Evolutionary conservation across 2,797 vertebrate species (phyloP).

Genomic region (Eospalax fontanierii): DNA sequence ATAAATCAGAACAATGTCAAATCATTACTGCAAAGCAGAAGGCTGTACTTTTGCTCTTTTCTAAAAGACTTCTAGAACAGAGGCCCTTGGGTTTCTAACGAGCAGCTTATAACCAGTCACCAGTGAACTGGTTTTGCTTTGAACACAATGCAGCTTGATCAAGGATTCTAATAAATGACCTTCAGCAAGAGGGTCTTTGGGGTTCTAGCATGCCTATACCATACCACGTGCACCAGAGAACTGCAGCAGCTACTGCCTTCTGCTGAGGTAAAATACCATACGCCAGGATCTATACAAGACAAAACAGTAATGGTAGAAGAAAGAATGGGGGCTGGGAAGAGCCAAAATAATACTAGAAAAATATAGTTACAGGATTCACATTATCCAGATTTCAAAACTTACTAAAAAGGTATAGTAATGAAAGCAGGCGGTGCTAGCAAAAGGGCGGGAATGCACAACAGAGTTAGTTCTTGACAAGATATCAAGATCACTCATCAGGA

Average conservation of each 20-base stretch:
- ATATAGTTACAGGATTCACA: neutral
- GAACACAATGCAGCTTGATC: neutral
- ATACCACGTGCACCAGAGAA: neutral
- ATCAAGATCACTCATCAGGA: neutral
- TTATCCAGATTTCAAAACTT: neutral
- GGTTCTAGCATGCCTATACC: neutral
- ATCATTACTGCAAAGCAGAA: constrained; percentile 14
- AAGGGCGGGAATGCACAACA: neutral
- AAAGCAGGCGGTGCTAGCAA: neutral
- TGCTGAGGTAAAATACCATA: neutral
- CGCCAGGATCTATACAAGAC: neutral
- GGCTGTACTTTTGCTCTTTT: neutral
- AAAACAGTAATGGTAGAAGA: neutral
- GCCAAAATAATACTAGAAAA: neutral
- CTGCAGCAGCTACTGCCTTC: neutral
- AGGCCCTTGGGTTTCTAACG: neutral
- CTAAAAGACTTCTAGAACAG: neutral
- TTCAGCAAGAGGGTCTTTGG: neutral
- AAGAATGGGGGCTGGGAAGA: neutral
- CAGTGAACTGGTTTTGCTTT: neutral
- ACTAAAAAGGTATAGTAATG: neutral
- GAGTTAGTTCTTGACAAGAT: neutral
- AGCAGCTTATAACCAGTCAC: neutral
- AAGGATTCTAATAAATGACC: neutral
- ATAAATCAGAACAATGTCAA: neutral